These are phyloP conservation scores for Pinna nobilis DNA, from an alignment of 1,140 invertebrate genomes.

Conservation along the genomic window DNA sequence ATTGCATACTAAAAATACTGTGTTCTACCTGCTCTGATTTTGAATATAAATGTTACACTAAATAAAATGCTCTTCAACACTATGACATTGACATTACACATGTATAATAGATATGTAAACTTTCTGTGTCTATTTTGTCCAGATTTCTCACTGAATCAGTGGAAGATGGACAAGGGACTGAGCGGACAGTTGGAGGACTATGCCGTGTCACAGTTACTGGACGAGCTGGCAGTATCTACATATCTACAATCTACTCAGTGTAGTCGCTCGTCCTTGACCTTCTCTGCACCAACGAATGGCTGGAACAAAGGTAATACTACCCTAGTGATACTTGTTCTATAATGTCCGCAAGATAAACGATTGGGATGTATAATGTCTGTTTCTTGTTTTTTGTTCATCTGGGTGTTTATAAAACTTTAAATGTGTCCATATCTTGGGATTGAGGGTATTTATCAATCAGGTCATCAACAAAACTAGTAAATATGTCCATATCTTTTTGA, in stretches of 20 bases:
- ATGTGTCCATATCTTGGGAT: too few relatives aligned
- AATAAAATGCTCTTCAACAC: not conserved
- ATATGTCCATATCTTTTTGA: too few relatives aligned
- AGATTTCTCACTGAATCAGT: slow-evolving; percentile 33
- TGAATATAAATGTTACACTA: not conserved
- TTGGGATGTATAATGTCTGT: too few relatives aligned
- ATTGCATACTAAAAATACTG: too few relatives aligned
- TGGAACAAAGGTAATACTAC: slow-evolving; percentile 39
- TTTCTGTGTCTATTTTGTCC: not conserved
- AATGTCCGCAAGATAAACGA: too few relatives aligned
- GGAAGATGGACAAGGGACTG: slow-evolving; percentile 7
- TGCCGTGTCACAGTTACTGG: slow-evolving; percentile 19
- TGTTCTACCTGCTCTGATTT: not conserved
- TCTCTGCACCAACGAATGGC: not conserved
- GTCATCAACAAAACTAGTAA: too few relatives aligned
- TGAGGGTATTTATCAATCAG: too few relatives aligned
- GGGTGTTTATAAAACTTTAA: too few relatives aligned
- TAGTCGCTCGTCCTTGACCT: not conserved
- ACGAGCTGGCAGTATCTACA: slow-evolving; percentile 12
- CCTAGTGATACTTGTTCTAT: too few relatives aligned
- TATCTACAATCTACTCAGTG: slow-evolving; percentile 18
- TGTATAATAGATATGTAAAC: not conserved
- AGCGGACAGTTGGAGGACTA: not conserved
- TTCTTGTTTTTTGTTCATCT: too few relatives aligned
- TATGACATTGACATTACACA: not conserved